Conservation (phyloP, 1,140 invertebrate genomes). For the Drosophila lowei region DNA sequence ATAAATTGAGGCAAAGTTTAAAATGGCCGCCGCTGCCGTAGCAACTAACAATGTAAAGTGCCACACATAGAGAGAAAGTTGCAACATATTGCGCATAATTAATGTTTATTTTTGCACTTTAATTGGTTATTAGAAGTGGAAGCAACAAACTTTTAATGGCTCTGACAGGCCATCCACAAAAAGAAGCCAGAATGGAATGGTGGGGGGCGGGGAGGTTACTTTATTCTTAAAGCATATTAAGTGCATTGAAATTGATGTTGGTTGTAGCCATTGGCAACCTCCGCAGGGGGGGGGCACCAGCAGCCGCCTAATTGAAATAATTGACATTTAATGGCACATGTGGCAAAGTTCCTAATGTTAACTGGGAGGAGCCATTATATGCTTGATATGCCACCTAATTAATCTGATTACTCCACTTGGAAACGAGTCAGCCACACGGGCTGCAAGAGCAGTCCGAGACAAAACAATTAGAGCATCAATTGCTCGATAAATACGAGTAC, state of each 20-base stretch:
- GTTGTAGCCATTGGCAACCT: constrained; percentile 27
- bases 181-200: not conserved
- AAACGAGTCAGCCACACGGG: constrained; percentile 7
- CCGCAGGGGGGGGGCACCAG: not conserved
- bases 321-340: constrained; percentile 52
- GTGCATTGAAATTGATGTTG: constrained; percentile 42
- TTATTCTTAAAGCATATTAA: constrained; percentile 33
- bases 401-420: constrained; percentile 32
- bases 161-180: constrained; percentile 26
- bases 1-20: constrained; percentile 52
- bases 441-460: constrained; percentile 12
- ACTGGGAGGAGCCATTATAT: constrained; percentile 5
- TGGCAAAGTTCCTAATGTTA: constrained; percentile 50
- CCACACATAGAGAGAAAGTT: constrained; percentile 24
- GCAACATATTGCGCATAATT: constrained; percentile 53
- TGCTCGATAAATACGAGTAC: too few species aligned
- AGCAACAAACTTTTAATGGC: constrained; percentile 65
- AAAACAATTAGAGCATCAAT: constrained; percentile 10
- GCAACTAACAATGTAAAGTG: constrained; percentile 1
- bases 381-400: constrained; percentile 32
- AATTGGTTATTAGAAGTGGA: constrained; percentile 71
- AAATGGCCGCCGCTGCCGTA: constrained; percentile 11
- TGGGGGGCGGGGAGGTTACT: not conserved
- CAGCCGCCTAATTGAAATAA: constrained; percentile 43
- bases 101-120: constrained; percentile 78